These are phyloP conservation scores for Siderastrea radians DNA, from an alignment of 92 coral and sea anemone genomes.

Conservation along the genomic window DNA sequence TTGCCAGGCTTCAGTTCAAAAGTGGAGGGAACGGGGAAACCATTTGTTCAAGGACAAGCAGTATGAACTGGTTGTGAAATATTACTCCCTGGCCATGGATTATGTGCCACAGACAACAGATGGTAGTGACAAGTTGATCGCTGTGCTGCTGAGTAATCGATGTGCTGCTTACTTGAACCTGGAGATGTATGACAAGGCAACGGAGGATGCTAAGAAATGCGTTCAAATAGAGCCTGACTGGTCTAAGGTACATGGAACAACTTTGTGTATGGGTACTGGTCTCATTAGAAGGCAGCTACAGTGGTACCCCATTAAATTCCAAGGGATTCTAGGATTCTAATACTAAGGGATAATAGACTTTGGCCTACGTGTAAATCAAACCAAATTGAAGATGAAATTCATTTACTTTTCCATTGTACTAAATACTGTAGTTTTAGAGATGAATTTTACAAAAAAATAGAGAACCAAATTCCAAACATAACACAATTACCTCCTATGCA, in stretches of 20 bases:
- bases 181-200: constrained; percentile 63
- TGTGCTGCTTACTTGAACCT: constrained; percentile 74
- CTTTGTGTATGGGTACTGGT: background rate
- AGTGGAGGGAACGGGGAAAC: constrained; percentile 90
- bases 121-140: constrained; percentile 38
- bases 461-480: too few relatives aligned
- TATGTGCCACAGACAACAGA: constrained; percentile 57
- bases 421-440: too few relatives aligned
- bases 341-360: too few relatives aligned
- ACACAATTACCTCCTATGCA: too few relatives aligned
- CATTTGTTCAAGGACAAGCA: constrained; percentile 64
- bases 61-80: constrained; percentile 68
- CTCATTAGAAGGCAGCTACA: too few relatives aligned
- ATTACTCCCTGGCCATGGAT: constrained; percentile 80
- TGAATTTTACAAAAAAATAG: too few relatives aligned
- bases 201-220: constrained; percentile 78
- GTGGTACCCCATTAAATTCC: too few relatives aligned
- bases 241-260: constrained; percentile 73
- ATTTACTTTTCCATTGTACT: too few relatives aligned
- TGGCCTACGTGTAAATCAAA: too few relatives aligned
- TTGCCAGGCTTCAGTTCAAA: constrained; percentile 63
- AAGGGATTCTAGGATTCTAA: too few relatives aligned
- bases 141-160: constrained; percentile 81
- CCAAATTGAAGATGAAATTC: too few relatives aligned
- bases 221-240: constrained; percentile 69